Evolutionary conservation across 2,797 vertebrate species (phyloP).

Genomic region (Dromococcyx pavoninus): DNA sequence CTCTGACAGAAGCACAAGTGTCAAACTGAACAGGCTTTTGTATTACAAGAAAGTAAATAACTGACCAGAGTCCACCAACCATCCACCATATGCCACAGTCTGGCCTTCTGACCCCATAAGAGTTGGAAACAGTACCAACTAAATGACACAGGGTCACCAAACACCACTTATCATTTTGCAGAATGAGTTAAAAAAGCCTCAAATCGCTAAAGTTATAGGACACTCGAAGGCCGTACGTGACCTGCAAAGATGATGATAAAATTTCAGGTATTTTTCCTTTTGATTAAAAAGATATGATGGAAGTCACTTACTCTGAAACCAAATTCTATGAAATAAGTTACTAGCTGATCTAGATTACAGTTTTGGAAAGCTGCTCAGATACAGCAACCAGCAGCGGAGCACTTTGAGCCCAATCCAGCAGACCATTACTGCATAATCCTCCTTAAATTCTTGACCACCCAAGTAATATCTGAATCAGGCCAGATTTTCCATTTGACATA

Average conservation of each 20-base stretch:
- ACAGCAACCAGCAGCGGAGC: not conserved
- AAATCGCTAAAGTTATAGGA: conserved; percentile 13
- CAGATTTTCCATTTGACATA: not conserved
- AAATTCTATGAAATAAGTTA: conserved; percentile 37
- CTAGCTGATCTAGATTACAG: conserved; percentile 25
- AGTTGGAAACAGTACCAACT: conserved; percentile 48
- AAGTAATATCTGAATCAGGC: not conserved
- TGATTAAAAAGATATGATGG: not conserved
- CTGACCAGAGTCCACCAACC: conserved; percentile 54
- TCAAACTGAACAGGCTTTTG: conserved; percentile 70
- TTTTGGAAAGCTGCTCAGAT: conserved; percentile 61
- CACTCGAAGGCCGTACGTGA: not conserved
- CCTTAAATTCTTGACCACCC: not conserved
- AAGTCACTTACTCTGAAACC: conserved; percentile 24
- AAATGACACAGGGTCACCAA: conserved; percentile 27
- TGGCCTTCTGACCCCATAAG: conserved; percentile 47
- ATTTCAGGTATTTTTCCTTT: not conserved
- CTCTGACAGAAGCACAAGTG: conserved; percentile 75
- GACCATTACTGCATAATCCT: not conserved
- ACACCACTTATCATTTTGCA: conserved; percentile 22
- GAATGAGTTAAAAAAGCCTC: not conserved
- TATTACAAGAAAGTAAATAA: conserved; percentile 70
- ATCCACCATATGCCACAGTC: conserved; percentile 15
- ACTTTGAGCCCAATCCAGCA: not conserved
- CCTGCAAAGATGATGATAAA: not conserved